These are phyloP conservation scores for Sander vitreus DNA, from an alignment of 2,113 vertebrate species.

Conservation along the genomic window DNA sequence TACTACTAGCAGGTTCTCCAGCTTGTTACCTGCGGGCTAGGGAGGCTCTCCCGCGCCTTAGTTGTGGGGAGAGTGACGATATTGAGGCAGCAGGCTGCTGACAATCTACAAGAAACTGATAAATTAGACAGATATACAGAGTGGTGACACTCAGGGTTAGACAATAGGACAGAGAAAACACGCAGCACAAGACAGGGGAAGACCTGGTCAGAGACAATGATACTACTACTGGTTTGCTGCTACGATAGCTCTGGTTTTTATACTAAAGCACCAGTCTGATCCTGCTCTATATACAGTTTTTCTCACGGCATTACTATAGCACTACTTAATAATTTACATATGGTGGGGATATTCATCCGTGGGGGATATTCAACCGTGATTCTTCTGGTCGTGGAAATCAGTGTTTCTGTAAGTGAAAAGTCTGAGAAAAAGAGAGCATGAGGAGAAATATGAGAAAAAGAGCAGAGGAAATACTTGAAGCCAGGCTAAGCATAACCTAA, in stretches of 20 bases:
- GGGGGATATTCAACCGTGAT: not conserved
- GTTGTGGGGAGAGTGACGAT: constrained; percentile 95
- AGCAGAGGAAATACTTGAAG: not conserved
- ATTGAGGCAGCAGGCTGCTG: constrained; percentile 99
- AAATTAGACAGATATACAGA: constrained; percentile 99
- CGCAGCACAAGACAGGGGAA: constrained; percentile 81
- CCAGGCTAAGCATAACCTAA: not conserved
- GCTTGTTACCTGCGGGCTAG: constrained; percentile 91
- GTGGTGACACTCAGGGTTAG: constrained; percentile 90
- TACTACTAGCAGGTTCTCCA: constrained; percentile 48
- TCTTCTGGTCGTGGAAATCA: not conserved
- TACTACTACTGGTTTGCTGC: constrained; percentile 4
- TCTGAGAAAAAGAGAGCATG: not conserved
- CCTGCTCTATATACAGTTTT: not conserved
- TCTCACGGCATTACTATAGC: not conserved
- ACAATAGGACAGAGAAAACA: constrained; percentile 68
- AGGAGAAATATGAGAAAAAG: not conserved
- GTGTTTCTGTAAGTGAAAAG: constrained; percentile 1
- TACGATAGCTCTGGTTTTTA: not conserved
- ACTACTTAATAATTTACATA: not conserved
- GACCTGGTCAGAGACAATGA: constrained; percentile 58
- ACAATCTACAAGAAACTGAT: constrained; percentile 99
- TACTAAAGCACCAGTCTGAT: not conserved
- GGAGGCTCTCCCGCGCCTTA: constrained; percentile 91
- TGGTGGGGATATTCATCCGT: not conserved